Conservation (phyloP, 2,797 vertebrate species). For the Oreochromis mossambicus region DNA sequence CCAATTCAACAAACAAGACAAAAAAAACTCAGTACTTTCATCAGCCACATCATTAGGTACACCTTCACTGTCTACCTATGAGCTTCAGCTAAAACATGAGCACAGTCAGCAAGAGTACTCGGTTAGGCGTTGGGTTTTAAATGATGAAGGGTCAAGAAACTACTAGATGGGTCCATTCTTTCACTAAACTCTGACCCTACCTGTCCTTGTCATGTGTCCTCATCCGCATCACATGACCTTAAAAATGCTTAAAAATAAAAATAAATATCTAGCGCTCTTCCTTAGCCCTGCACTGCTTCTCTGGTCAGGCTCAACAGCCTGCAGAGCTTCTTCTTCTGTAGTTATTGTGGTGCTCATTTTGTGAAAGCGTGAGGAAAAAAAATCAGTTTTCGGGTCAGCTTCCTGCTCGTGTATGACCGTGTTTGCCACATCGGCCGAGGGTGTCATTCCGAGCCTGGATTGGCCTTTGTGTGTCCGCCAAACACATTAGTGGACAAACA, state of each 20-base stretch:
- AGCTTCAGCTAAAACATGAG: too few relatives aligned
- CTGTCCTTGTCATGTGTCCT: not conserved
- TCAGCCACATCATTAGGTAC: too few relatives aligned
- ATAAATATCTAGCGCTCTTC: not conserved
- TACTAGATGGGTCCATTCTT: not conserved
- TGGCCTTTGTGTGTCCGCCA: not conserved
- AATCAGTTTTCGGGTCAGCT: not conserved
- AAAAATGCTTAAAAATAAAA: not conserved
- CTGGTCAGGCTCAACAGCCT: not conserved
- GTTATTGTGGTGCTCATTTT: not conserved
- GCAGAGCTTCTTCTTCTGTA: not conserved
- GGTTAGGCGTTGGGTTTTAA: not conserved
- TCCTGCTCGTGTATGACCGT: too few relatives aligned
- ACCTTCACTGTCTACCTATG: too few relatives aligned
- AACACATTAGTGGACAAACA: not conserved
- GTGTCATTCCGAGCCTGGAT: not conserved
- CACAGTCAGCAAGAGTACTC: too few relatives aligned
- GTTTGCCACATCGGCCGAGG: not conserved
- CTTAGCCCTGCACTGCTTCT: not conserved
- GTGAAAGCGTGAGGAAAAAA: not conserved
- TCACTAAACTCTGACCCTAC: not conserved
- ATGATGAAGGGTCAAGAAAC: not conserved
- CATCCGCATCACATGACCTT: not conserved
- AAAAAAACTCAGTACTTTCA: too few relatives aligned
- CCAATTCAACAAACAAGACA: too few relatives aligned